phyloP scores from a whole-genome alignment of 2,113 vertebrate genomes.

The Talpa occidentalis region DNA sequence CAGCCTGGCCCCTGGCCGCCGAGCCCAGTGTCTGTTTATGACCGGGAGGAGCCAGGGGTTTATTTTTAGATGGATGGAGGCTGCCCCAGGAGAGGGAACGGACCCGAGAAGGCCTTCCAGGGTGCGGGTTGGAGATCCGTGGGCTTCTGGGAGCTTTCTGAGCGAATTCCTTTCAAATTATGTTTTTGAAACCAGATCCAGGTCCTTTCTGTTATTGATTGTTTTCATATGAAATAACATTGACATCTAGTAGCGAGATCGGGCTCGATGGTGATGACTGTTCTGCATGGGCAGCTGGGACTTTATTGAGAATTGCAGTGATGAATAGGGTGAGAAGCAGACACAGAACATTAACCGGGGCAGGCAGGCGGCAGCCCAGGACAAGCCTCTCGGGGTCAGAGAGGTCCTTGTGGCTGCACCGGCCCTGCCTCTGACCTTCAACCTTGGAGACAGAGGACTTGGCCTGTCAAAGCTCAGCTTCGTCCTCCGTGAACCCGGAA shows the following conservation, averaged over 20 bases:
- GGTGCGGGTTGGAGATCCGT: accelerated
- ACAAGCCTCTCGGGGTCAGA: neutral
- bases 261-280: neutral
- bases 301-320: no score
- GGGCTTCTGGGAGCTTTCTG: neutral
- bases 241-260: conserved; percentile 29
- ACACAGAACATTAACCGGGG: neutral
- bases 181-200: conserved; percentile 36
- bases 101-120: neutral
- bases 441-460: neutral
- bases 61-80: neutral
- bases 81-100: neutral
- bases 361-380: neutral
- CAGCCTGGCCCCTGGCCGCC: neutral
- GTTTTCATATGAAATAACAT: conserved; percentile 55
- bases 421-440: neutral
- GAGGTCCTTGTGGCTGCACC: accelerated
- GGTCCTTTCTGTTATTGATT: neutral
- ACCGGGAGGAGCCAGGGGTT: neutral
- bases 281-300: neutral
- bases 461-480: neutral
- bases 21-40: neutral
- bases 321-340: no score
- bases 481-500: neutral
- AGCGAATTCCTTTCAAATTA: conserved; percentile 53